A percentile compares a stretch with the other conserved stretches of the same genome.
phyloP scores from a whole-genome alignment of 2,888 invertebrate genomes.

The Calameuta filiformis region DNA sequence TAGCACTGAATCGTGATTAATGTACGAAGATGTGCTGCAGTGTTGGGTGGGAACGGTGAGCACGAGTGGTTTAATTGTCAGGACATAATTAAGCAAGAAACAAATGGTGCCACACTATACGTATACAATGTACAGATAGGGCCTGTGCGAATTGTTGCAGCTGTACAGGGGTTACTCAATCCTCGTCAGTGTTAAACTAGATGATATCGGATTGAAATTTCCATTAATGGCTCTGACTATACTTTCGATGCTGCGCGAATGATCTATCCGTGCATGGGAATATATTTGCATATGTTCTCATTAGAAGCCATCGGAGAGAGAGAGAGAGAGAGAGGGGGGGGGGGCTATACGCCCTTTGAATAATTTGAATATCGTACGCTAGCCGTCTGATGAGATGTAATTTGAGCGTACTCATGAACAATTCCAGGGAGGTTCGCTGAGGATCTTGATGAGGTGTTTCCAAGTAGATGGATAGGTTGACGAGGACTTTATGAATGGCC shows the following conservation, averaged over 20 bases:
- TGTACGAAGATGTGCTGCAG: slow-evolving; percentile 12
- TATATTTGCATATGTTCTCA: slow-evolving; percentile 59
- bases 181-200: background rate
- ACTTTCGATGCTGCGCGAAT: background rate
- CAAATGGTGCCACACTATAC: background rate
- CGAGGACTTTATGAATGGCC: slow-evolving; percentile 36
- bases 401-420: slow-evolving; percentile 44
- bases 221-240: background rate
- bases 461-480: slow-evolving; percentile 37
- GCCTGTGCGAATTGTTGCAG: background rate
- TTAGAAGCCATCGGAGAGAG: slow-evolving; percentile 39
- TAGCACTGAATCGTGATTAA: slow-evolving; percentile 23
- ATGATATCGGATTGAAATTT: background rate
- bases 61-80: background rate
- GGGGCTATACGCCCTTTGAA: slow-evolving; percentile 26
- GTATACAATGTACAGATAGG: background rate
- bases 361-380: slow-evolving; percentile 62
- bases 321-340: slow-evolving; percentile 10
- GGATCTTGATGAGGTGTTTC: slow-evolving; percentile 54
- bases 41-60: slow-evolving; percentile 7
- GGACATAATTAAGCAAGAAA: background rate
- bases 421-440: slow-evolving; percentile 30
- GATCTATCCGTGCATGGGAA: background rate
- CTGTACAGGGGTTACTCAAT: background rate
- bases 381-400: slow-evolving; percentile 57